A percentile compares a stretch with the other conserved stretches of the same genome.
phyloP scores from a whole-genome alignment of 2,797 vertebrate species.

The Eulemur albifrons region DNA sequence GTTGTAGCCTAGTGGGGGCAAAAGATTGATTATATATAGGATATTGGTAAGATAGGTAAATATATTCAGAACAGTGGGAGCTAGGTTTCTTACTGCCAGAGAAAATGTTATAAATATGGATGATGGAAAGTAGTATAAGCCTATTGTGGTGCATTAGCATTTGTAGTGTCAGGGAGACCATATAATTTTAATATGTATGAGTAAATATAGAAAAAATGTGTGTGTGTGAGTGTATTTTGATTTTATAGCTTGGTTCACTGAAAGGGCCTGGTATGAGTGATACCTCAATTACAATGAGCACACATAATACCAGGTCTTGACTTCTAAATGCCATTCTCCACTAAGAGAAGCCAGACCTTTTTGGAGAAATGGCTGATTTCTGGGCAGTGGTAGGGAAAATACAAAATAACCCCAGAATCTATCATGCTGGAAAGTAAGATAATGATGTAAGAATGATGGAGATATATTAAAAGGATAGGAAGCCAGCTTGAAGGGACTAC shows the following conservation, averaged over 20 bases:
- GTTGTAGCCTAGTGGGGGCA: not conserved
- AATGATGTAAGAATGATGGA: not conserved
- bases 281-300: not conserved
- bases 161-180: not conserved
- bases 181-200: not conserved
- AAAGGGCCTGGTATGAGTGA: not conserved
- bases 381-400: not conserved
- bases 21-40: not conserved
- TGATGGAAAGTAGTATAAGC: not conserved
- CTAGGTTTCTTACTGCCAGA: not conserved
- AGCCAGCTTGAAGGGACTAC: not conserved
- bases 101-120: not conserved
- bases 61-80: not conserved
- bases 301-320: not conserved
- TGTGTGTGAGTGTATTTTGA: not conserved
- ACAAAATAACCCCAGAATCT: not conserved
- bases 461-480: not conserved
- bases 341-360: not conserved
- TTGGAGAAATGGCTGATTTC: not conserved
- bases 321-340: not conserved
- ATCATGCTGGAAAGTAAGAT: not conserved
- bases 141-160: not conserved
- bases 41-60: not conserved
- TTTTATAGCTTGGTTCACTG: not conserved
- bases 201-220: not conserved